These are phyloP conservation scores for Coecobrya sp. DNA, from an alignment of 2,888 invertebrate genomes.

Conservation along the genomic window DNA sequence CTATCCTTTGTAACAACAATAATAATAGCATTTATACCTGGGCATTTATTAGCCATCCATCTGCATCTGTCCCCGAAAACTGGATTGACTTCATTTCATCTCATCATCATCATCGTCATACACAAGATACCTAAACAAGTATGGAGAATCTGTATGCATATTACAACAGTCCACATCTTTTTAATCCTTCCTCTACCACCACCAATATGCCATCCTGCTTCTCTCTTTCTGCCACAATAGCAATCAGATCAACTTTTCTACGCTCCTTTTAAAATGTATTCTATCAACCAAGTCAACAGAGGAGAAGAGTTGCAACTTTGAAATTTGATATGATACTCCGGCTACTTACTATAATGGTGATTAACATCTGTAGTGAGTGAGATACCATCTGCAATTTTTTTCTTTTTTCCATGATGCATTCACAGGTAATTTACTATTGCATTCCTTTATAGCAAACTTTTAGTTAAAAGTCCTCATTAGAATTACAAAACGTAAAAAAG, in stretches of 20 bases:
- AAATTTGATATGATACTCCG: constrained; percentile 40
- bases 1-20: neutral
- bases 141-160: neutral
- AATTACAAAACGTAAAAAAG: constrained; percentile 54
- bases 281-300: neutral
- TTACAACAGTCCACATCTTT: neutral
- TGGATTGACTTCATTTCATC: constrained; percentile 79
- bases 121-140: neutral
- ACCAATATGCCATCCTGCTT: constrained; percentile 33
- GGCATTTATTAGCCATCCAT: constrained; percentile 68
- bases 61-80: constrained; percentile 77
- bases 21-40: constrained; percentile 31
- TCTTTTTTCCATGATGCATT: neutral
- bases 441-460: neutral
- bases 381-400: constrained; percentile 29
- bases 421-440: neutral
- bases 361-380: neutral
- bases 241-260: constrained; percentile 18
- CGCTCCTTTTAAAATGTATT: constrained; percentile 24
- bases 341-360: neutral
- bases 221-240: neutral
- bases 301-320: neutral
- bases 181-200: constrained; percentile 9
- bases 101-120: constrained; percentile 47
- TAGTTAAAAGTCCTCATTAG: constrained; percentile 44